These are phyloP conservation scores for Cherax destructor DNA, from an alignment of 1,140 invertebrate genomes.

Conservation along the genomic window DNA sequence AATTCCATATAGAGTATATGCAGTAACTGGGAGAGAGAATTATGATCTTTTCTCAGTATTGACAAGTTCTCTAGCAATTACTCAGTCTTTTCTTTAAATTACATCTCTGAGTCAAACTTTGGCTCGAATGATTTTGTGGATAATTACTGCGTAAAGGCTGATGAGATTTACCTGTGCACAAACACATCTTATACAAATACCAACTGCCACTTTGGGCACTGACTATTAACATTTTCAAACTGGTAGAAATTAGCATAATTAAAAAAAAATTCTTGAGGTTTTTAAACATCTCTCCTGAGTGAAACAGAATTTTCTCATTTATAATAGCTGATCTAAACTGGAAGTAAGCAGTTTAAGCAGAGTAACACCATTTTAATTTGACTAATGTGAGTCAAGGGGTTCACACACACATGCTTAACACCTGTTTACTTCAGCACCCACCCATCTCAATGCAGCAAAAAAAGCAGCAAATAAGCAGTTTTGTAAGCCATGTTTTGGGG, in stretches of 20 bases:
- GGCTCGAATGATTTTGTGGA: background rate
- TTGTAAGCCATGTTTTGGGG: constrained; percentile 1
- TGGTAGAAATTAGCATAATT: background rate
- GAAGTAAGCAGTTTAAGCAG: background rate
- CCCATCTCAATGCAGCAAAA: background rate
- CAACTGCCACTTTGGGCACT: background rate
- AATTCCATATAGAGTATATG: background rate
- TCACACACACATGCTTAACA: background rate
- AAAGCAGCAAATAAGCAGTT: constrained; percentile 13
- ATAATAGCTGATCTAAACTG: background rate
- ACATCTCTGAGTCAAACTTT: background rate
- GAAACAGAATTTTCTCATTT: background rate
- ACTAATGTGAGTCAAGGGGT: background rate
- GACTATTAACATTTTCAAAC: background rate
- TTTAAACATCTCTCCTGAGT: background rate
- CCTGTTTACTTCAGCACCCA: background rate
- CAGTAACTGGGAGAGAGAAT: background rate
- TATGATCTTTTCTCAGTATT: background rate
- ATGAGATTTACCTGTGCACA: background rate
- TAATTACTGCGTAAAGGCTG: background rate
- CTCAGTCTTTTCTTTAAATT: background rate
- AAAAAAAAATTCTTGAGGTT: background rate
- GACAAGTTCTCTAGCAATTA: background rate
- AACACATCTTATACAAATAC: background rate
- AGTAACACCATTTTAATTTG: background rate